These are phyloP conservation scores for Ctenochaetus hawaiiensis DNA, from an alignment of 2,797 vertebrate genomes.

Conservation along the genomic window DNA sequence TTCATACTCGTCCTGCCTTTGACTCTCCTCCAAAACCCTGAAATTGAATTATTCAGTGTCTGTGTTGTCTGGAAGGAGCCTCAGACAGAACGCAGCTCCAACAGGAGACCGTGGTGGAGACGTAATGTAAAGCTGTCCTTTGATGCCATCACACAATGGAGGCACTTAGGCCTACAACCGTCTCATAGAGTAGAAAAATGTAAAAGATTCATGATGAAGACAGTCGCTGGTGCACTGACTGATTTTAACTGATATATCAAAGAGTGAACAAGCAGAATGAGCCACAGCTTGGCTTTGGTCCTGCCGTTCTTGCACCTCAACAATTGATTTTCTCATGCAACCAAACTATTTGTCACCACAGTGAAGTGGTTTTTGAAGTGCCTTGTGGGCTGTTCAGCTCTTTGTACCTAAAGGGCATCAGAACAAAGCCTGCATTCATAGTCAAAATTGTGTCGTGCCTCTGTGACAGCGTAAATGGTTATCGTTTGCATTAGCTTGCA, in stretches of 20 bases:
- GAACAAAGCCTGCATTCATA: slow-evolving; percentile 72
- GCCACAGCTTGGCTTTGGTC: neutral
- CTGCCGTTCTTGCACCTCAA: neutral
- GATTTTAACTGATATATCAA: neutral
- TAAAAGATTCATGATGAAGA: too few species aligned
- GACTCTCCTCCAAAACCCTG: slow-evolving; percentile 26
- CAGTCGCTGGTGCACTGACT: neutral
- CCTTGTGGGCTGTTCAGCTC: slow-evolving; percentile 29
- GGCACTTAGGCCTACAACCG: neutral
- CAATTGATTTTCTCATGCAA: slow-evolving; percentile 7
- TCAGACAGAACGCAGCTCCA: neutral
- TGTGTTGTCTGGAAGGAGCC: slow-evolving; percentile 36
- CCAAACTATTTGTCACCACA: slow-evolving; percentile 40
- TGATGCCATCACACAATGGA: slow-evolving; percentile 9
- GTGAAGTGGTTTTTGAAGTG: slow-evolving; percentile 30
- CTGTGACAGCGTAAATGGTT: slow-evolving; percentile 28
- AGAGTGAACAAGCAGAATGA: neutral
- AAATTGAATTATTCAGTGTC: slow-evolving; percentile 55
- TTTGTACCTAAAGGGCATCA: slow-evolving; percentile 58
- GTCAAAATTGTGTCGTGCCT: slow-evolving; percentile 25
- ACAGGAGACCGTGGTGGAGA: slow-evolving; percentile 18
- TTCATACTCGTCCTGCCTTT: slow-evolving; percentile 39
- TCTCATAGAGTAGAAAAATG: neutral
- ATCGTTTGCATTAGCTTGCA: slow-evolving; percentile 57
- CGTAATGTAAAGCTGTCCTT: slow-evolving; percentile 7